A percentile compares a stretch with the other conserved stretches of the same genome.
Evolutionary conservation across 2,888 invertebrate genomes (phyloP).

Genomic region (Poecilus cupreus): DNA sequence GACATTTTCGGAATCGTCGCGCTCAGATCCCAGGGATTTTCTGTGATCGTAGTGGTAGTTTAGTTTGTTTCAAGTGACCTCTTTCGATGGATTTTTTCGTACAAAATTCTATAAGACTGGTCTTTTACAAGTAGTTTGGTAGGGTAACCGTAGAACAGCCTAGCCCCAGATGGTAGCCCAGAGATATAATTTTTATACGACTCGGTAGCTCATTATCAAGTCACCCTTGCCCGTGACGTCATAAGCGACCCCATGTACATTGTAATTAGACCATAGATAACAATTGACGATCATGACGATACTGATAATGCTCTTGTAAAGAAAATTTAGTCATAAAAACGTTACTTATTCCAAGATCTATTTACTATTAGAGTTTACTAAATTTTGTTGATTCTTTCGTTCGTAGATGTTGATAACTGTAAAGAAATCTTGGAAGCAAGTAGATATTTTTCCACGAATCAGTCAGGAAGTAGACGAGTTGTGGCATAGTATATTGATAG

Average conservation of each 20-base stretch:
- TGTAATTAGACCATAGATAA: slow-evolving; percentile 28
- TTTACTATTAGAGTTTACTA: neutral
- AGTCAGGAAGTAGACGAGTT: neutral
- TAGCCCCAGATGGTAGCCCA: neutral
- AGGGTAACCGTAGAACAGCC: neutral
- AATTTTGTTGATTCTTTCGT: neutral
- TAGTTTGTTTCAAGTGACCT: slow-evolving; percentile 44
- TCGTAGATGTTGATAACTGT: too few relatives aligned
- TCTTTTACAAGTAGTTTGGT: neutral
- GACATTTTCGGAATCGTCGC: neutral
- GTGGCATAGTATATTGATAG: slow-evolving; percentile 17
- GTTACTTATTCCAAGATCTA: neutral
- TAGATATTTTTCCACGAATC: neutral
- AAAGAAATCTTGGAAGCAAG: neutral
- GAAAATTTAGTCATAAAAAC: neutral
- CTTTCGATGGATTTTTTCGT: slow-evolving; percentile 23
- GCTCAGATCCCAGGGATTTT: slow-evolving; percentile 43
- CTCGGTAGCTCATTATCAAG: too few relatives aligned
- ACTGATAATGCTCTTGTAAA: neutral
- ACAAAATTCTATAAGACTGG: slow-evolving; percentile 47
- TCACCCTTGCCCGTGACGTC: slow-evolving; percentile 39
- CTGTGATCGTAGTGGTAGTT: slow-evolving; percentile 52
- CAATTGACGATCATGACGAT: slow-evolving; percentile 6
- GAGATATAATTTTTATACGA: slow-evolving; percentile 1
- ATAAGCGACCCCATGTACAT: slow-evolving; percentile 17